Evolutionary conservation across 2,888 invertebrate genomes (phyloP).

Genomic region (Trichacis sp.): DNA sequence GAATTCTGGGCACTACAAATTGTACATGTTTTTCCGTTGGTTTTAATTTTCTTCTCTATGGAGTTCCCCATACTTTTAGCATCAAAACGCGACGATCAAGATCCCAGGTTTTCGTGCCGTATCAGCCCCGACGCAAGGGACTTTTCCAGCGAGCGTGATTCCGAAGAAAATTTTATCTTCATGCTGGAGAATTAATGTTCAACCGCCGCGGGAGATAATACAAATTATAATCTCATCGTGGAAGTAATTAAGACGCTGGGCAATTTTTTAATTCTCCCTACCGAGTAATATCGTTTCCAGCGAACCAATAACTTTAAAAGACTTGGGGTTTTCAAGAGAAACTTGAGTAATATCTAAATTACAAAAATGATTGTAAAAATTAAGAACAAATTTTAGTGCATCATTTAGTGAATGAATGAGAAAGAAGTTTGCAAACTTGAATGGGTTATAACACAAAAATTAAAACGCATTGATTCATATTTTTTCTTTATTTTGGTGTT

Average conservation of each 20-base stretch:
- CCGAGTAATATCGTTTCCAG: background rate
- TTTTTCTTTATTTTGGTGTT: too few species aligned
- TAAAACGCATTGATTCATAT: too few species aligned
- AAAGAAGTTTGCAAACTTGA: too few species aligned
- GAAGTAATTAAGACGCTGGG: background rate
- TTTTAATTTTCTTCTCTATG: slow-evolving; percentile 3
- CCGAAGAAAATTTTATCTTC: slow-evolving; percentile 1
- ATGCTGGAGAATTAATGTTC: background rate
- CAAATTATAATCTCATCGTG: slow-evolving; percentile 4
- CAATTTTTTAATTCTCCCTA: background rate
- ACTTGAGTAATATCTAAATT: too few species aligned
- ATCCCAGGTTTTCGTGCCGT: background rate
- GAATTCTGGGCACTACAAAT: too few species aligned
- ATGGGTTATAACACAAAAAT: too few species aligned
- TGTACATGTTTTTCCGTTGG: too few species aligned
- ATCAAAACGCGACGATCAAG: background rate
- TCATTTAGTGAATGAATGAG: too few species aligned
- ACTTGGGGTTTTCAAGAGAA: too few species aligned
- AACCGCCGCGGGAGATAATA: background rate
- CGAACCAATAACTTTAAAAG: too few species aligned
- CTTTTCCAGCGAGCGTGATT: background rate
- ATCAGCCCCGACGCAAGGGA: background rate
- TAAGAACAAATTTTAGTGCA: too few species aligned
- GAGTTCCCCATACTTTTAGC: background rate
- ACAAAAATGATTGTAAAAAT: too few species aligned